Evolutionary conservation across 1,140 invertebrate genomes (phyloP), one percentile per base, ranked within the genome.

Genomic region (Drosophila rufa): DNA sequence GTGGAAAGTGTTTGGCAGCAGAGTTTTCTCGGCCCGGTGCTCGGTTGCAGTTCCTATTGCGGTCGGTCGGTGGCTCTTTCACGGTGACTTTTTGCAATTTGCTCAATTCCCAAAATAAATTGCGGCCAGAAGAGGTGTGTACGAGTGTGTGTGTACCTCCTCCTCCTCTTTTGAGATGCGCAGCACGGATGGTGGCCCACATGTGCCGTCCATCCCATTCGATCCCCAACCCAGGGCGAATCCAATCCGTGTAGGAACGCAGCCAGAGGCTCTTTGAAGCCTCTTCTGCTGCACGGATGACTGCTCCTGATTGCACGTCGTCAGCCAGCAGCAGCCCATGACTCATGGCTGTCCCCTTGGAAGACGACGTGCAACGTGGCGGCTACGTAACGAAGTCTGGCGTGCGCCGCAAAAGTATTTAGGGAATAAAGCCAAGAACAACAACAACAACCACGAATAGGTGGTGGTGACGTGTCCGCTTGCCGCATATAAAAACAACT

Each of bases 71-170:
- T 55, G 51, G 33, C 33, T 47, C 48, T 64, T 64, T 67, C 47
- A 79, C 55, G 50, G 38, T 50, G 50, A 48, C 56, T 68, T 57
- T 58, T 71, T 64, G 58, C 66, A 53, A 59, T 85, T 85, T 90
- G 84, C 84, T 89, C 73, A 90, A 45, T 89, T 89, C 84, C 74
- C 67, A 89, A 89, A 89, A 89, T 89, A 89, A 89, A 82, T 80
- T 33, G 46, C 46, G 77, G 62, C 77, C 78, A 62, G 55, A 56
- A 62, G 55, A 65, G 69, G 69, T 58, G 64, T 84, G 82, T 75
- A 77, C 55, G 79, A 64, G 68, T 79, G 66, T 65, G 47, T 64
- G 43, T 17, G 40, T 45, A 19, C 33, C 9, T 7, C 42, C 53
- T 48, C 14, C 22, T n/a, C 33, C 9, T 11, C 42, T 42, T n/a